Evolutionary conservation across 2,113 vertebrate genomes (phyloP).

Genomic region (Casuarius casuarius): DNA sequence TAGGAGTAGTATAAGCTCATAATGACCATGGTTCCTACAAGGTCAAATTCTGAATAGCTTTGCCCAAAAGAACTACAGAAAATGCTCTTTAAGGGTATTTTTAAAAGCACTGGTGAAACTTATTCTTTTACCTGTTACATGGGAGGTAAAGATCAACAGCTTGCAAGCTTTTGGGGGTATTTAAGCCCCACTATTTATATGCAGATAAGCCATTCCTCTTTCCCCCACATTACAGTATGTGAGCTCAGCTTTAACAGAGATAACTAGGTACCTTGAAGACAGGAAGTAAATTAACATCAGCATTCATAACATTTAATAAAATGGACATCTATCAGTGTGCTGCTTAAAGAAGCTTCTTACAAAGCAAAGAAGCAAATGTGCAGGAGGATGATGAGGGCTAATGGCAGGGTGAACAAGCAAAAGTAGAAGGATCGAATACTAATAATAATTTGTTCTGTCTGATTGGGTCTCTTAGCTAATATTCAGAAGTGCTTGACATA

Average conservation of each 20-base stretch:
- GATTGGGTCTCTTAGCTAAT: not conserved
- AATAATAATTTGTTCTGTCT: not conserved
- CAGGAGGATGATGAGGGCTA: not conserved
- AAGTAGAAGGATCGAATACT: not conserved
- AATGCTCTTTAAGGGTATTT: not conserved
- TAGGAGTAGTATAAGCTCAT: not conserved
- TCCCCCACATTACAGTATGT: not conserved
- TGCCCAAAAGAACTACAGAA: not conserved
- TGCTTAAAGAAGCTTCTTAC: not conserved
- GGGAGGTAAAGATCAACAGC: not conserved
- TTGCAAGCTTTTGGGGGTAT: not conserved
- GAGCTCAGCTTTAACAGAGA: not conserved
- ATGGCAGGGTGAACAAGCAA: not conserved
- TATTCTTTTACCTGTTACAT: not conserved
- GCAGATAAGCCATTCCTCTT: not conserved
- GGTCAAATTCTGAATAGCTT: not conserved
- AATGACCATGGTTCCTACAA: not conserved
- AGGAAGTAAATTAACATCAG: not conserved
- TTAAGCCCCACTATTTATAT: not conserved
- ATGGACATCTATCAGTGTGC: not conserved
- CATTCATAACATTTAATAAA: not conserved
- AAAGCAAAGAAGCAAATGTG: not conserved
- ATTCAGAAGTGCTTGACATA: not conserved
- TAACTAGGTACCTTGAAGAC: not conserved
- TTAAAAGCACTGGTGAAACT: not conserved